Base-by-base conservation (phyloP, 2,797 vertebrate genomes). In the Antrozous pallidus region DNA sequence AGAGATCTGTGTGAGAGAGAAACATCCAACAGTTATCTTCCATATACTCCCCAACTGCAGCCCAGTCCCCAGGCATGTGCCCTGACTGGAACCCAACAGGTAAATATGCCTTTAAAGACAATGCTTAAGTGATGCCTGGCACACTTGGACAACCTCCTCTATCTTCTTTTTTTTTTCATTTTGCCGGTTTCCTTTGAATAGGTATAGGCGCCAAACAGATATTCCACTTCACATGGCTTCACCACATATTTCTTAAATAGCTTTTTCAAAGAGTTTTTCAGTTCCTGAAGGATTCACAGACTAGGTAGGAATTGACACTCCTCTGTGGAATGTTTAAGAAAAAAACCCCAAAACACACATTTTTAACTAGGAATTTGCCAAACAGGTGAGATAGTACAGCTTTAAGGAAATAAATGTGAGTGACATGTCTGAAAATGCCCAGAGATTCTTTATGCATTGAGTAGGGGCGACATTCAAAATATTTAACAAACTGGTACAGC, bases 401-500 rank as follows among this genome's bases (percentile, higher is more conserved):
- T 83, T 94, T 74, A 89, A 81, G 88, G 74, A 83, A 77, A 88
- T 6, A 71, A 49, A 31, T 13, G 16, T 16, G n/a, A 85, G 36
- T 8, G 31, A 33, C 8, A 26, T 8, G 28, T 83, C 77, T n/a
- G 65, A 86, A 96, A 85, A 54, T 51, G 31, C 11, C 75, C 33
- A 45, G 36, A 63, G 38, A 58, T 26, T 58, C 56, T 80, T 51
- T 51, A 17, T 5, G n/a, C 11, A 2, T 22, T 54, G 22, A 11
- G 26, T 38, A 26, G 28, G 6, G 65, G 38, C 17, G 5, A 45
- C 77, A 77, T 85, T 69, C 54, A 90, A 94, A 96, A 71, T 85
- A 85, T 94, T 95, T 74, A 96, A n/a, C 71, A 75, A 70, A 80
- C 71, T 36, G 51, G 56, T 83, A 58, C 6, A 63, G 49, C 20